Conservation (phyloP, 2,113 vertebrate genomes). For the Haliaeetus leucogaster region DNA sequence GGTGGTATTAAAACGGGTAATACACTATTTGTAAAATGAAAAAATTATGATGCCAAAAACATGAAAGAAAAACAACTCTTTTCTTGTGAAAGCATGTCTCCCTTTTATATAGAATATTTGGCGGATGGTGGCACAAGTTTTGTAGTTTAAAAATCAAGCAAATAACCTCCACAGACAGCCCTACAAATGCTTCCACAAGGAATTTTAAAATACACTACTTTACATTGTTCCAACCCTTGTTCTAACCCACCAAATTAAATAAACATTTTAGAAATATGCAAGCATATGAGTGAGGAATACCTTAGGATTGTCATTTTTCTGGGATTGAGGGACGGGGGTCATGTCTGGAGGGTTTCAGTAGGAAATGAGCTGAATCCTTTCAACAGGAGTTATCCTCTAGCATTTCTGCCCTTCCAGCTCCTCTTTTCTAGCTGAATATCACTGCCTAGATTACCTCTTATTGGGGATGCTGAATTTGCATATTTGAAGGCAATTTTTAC, state of each 20-base stretch:
- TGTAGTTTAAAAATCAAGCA: background rate
- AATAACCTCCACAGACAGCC: background rate
- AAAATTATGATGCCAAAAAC: background rate
- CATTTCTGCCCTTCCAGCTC: background rate
- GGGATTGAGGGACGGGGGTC: fast-evolving
- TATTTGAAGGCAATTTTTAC: background rate
- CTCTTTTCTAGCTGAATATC: background rate
- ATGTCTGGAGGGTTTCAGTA: background rate
- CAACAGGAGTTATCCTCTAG: background rate
- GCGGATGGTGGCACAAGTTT: background rate
- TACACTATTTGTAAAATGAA: background rate
- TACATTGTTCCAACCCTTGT: background rate
- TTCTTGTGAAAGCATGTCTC: background rate
- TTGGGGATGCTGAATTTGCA: background rate
- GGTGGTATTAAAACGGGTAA: background rate
- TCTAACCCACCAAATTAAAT: background rate
- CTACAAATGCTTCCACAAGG: background rate
- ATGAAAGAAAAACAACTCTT: background rate
- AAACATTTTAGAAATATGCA: background rate
- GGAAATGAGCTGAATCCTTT: background rate
- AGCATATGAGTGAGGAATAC: background rate
- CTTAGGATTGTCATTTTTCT: background rate
- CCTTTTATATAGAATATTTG: background rate
- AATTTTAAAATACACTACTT: background rate
- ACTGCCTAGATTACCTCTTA: background rate